Evolutionary conservation across 2,797 vertebrate species (phyloP).

Genomic region (Pseudocheirus occidentalis): DNA sequence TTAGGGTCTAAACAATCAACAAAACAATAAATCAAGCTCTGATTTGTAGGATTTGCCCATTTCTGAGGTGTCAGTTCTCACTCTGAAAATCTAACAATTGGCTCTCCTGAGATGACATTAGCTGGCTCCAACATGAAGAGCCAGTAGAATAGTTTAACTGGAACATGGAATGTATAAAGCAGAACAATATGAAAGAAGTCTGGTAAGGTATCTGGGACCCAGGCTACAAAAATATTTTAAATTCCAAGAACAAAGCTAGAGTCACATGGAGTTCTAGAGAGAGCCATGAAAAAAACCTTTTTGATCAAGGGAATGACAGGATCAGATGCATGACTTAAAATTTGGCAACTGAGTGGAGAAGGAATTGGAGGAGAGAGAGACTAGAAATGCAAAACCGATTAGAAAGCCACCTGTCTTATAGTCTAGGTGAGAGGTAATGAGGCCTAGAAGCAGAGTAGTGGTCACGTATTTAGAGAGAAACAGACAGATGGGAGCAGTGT

Average conservation of each 20-base stretch:
- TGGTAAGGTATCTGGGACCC: neutral
- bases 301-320: neutral
- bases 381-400: neutral
- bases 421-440: neutral
- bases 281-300: neutral
- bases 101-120: neutral
- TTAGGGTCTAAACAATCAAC: neutral
- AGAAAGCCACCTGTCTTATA: neutral
- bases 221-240: neutral
- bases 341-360: neutral
- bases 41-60: too few relatives aligned
- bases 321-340: neutral
- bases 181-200: neutral
- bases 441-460: neutral
- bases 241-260: neutral
- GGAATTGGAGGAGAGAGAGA: neutral
- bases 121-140: neutral
- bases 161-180: neutral
- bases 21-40: too few relatives aligned
- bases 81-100: too few relatives aligned
- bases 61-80: too few relatives aligned
- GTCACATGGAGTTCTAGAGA: neutral
- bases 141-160: neutral
- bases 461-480: neutral
- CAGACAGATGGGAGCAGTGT: neutral